phyloP scores from a whole-genome alignment of 2,888 invertebrate species.

The Mantis religiosa region DNA sequence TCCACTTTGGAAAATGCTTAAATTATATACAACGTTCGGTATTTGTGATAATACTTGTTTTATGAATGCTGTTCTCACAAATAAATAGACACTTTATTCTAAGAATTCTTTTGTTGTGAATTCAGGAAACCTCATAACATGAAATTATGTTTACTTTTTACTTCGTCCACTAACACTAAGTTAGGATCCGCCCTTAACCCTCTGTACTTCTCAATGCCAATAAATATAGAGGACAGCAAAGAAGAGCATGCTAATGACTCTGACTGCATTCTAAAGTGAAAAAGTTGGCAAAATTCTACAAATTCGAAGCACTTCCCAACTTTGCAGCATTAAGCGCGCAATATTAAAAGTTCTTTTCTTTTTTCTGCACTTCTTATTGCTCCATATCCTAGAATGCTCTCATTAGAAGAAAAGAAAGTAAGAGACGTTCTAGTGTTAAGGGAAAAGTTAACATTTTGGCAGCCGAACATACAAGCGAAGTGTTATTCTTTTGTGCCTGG shows the following conservation, averaged over 20 bases:
- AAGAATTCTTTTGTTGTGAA: no score
- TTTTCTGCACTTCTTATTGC: background rate
- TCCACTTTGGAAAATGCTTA: no score
- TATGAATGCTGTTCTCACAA: no score
- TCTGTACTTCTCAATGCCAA: background rate
- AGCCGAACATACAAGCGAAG: background rate
- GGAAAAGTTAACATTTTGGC: background rate
- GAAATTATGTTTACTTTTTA: no score
- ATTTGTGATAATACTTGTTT: no score
- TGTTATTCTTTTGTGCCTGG: background rate
- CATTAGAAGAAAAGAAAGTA: background rate
- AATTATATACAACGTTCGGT: no score
- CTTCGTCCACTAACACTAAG: no score
- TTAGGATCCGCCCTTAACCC: no score
- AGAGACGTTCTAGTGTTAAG: background rate
- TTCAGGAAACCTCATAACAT: no score
- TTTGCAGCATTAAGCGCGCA: background rate
- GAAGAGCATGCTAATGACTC: background rate
- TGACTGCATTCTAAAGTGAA: background rate
- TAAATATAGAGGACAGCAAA: background rate
- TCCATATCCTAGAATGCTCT: background rate
- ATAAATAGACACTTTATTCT: no score
- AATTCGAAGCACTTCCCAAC: background rate
- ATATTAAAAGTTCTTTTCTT: background rate
- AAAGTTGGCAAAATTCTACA: background rate